Evolutionary conservation across 2,797 vertebrate genomes (phyloP).

Genomic region (Myiothlypis coronata): DNA sequence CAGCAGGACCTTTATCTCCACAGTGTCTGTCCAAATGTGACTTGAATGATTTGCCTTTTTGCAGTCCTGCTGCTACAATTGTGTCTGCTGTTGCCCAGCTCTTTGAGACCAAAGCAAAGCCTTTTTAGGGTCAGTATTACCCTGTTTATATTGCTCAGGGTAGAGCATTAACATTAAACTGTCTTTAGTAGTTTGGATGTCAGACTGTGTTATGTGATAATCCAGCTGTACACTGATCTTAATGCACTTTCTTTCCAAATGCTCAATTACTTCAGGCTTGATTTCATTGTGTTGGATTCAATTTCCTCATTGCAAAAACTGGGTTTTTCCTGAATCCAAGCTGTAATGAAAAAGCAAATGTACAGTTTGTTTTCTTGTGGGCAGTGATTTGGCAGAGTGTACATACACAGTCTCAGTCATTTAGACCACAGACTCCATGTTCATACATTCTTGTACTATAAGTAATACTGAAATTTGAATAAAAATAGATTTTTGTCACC

Average conservation of each 20-base stretch:
- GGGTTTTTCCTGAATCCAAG: not conserved
- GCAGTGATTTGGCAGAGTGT: not conserved
- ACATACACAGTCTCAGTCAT: not conserved
- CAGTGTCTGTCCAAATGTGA: not conserved
- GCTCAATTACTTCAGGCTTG: not conserved
- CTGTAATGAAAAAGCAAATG: not conserved
- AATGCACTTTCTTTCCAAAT: not conserved
- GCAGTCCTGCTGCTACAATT: not conserved
- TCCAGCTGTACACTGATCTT: not conserved
- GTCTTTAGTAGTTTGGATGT: not conserved
- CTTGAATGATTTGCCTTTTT: not conserved
- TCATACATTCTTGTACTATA: not conserved
- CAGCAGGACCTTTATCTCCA: not conserved
- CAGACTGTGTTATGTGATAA: not conserved
- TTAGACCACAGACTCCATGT: not conserved
- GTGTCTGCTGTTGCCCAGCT: not conserved
- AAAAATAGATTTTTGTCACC: not conserved
- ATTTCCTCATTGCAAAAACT: not conserved
- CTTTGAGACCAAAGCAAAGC: not conserved
- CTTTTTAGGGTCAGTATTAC: not conserved
- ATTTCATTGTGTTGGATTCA: not conserved
- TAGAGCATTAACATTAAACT: not conserved
- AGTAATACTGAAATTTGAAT: not conserved
- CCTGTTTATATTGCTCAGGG: not conserved
- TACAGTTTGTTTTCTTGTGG: not conserved